Base-by-base conservation (phyloP, 2,888 invertebrate species). In the Phyto melanocephala region DNA sequence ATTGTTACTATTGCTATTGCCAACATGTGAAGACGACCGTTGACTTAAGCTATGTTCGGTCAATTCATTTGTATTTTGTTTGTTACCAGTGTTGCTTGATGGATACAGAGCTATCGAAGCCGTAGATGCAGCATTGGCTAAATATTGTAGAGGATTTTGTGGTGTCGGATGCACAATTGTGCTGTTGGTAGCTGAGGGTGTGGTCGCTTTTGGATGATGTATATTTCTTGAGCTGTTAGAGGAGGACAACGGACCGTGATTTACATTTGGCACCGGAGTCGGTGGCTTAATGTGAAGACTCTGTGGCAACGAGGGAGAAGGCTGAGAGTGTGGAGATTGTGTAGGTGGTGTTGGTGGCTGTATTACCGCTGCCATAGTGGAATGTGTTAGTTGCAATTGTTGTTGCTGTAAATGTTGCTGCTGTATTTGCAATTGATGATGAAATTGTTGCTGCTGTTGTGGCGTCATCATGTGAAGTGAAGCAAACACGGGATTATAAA, bases 391-490 rank as follows among this genome's bases (percentile, higher is more conserved):
- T 60, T 71, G 80, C 3, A 76, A 50, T 54, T 82, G 76, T 28
- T 74, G 86, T 1, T 87, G 85, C 17, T 87, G 86, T 40, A 86
- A 85, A 45, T 86, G 86, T 52, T 87, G 86, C 17, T 86, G 88
- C 54, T 83, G 83, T 65, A 87, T 83, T 15, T 87, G 83, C 5
- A 86, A 80, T 80, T 87, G 84, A 63, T 87, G 86, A 24, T 85
- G 85, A 50, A 85, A 82, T 63, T 86, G 87, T 58, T 84, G 85
- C 56, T 86, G 87, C 15, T 86, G 85, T 42, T 85, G 86, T 8
- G 85, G 86, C 33, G 85, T 84, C 86, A 86, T 85, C 83, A 85
- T 75, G 8, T 86, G 85, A 28, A 81, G 75, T 37, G 83, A 75
- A 5, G 85, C 86, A 17, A 87, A n/a, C 45, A 84, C 80, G 7